Percentiles rank a stretch among this genome's conserved stretches.
These are phyloP conservation scores for Drosophila acutilabella DNA, from an alignment of 2,888 invertebrate genomes.

Conservation along the genomic window DNA sequence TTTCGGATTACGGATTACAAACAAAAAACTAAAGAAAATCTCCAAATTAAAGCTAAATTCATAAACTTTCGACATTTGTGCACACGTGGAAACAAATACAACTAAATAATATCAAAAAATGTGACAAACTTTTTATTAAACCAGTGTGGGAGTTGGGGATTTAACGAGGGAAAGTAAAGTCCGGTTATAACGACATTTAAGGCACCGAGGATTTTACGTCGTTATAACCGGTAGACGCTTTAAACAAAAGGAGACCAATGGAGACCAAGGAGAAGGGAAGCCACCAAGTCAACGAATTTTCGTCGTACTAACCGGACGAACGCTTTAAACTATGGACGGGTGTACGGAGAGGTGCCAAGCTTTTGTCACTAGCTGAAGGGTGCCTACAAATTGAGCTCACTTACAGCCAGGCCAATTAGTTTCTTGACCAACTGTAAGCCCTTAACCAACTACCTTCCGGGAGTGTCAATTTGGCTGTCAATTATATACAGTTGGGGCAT, in stretches of 20 bases:
- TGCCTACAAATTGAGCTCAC: neutral
- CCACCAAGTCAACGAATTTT: too few relatives aligned
- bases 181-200: too few relatives aligned
- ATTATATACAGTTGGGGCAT: neutral
- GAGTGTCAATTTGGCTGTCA: constrained; percentile 18
- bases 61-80: constrained; percentile 70
- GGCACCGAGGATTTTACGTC: too few relatives aligned
- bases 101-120: constrained; percentile 66
- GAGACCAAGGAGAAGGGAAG: too few relatives aligned
- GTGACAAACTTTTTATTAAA: constrained; percentile 16
- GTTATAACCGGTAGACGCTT: too few relatives aligned
- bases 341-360: too few relatives aligned
- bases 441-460: neutral
- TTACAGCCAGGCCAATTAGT: neutral
- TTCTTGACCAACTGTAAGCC: neutral
- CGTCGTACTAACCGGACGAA: too few relatives aligned
- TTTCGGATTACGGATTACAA: neutral
- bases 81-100: constrained; percentile 74
- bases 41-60: constrained; percentile 41
- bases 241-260: too few relatives aligned
- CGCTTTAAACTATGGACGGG: too few relatives aligned
- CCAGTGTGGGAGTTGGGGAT: neutral
- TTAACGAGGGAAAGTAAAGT: too few relatives aligned
- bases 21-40: constrained; percentile 13
- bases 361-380: too few relatives aligned